Evolutionary conservation across 1,140 invertebrate genomes (phyloP).

Genomic region (Nephila pilipes): DNA sequence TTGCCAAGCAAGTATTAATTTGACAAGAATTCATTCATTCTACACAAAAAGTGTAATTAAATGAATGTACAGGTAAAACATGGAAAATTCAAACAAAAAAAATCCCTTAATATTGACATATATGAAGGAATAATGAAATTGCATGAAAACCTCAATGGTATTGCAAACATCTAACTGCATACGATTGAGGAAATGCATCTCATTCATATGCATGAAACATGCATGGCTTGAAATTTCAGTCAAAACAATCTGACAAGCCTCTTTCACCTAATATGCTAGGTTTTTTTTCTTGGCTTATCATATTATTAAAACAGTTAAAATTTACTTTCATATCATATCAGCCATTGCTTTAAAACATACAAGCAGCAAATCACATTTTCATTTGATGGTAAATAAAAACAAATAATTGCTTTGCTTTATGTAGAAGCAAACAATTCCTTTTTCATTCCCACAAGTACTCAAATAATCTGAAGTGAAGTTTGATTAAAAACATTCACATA

Average conservation of each 20-base stretch:
- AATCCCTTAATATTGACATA: neutral
- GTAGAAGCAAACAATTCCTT: neutral
- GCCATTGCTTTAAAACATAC: constrained; percentile 24
- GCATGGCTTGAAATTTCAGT: constrained; percentile 34
- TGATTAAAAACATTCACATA: constrained; percentile 33
- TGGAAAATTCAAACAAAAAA: neutral
- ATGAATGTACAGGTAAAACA: neutral
- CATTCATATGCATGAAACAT: constrained; percentile 13
- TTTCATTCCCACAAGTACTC: neutral
- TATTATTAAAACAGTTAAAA: constrained; percentile 35
- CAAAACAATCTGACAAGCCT: neutral
- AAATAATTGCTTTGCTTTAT: constrained; percentile 49
- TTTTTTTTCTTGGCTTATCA: neutral
- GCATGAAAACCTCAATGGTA: neutral
- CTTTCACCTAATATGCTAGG: neutral
- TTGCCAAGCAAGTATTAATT: constrained; percentile 27
- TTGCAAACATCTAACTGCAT: constrained; percentile 13
- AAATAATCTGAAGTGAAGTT: neutral
- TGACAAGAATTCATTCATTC: neutral
- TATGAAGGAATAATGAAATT: neutral
- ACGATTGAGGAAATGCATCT: neutral
- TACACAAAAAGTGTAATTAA: constrained; percentile 25
- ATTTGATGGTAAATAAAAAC: constrained; percentile 45
- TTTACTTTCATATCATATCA: neutral
- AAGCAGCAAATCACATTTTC: constrained; percentile 12